Conservation (phyloP, 2,888 invertebrate genomes). For the Andricus curvator region DNA sequence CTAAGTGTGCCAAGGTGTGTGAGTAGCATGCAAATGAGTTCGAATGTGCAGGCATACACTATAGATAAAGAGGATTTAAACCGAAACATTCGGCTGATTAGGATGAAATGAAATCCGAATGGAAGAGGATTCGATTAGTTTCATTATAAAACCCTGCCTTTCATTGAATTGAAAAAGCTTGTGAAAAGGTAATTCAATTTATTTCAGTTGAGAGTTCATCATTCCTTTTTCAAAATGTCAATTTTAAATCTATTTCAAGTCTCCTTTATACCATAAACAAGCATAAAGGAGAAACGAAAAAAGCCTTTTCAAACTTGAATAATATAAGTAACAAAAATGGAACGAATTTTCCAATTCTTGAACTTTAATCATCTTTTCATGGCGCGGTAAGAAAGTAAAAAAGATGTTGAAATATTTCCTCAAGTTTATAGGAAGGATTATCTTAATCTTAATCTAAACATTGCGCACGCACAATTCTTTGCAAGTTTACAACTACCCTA, state of each 20-base stretch:
- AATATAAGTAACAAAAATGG: background rate
- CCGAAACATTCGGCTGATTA: too few relatives aligned
- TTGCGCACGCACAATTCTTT: background rate
- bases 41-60: too few relatives aligned
- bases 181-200: constrained; percentile 3
- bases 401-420: background rate
- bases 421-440: background rate
- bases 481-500: background rate
- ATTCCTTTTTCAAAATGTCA: background rate
- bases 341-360: background rate
- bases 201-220: background rate
- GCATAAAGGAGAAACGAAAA: background rate
- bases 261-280: background rate
- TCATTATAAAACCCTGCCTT: constrained; percentile 22
- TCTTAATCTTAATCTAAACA: background rate
- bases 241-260: background rate
- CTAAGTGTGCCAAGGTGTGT: constrained; percentile 9
- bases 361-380: background rate
- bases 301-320: too few relatives aligned
- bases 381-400: background rate
- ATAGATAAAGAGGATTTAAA: too few relatives aligned
- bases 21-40: too few relatives aligned
- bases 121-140: background rate
- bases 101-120: background rate
- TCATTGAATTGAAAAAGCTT: background rate